These are phyloP conservation scores for Urocyon cinereoargenteus DNA, from an alignment of 2,797 vertebrate species.

Conservation along the genomic window DNA sequence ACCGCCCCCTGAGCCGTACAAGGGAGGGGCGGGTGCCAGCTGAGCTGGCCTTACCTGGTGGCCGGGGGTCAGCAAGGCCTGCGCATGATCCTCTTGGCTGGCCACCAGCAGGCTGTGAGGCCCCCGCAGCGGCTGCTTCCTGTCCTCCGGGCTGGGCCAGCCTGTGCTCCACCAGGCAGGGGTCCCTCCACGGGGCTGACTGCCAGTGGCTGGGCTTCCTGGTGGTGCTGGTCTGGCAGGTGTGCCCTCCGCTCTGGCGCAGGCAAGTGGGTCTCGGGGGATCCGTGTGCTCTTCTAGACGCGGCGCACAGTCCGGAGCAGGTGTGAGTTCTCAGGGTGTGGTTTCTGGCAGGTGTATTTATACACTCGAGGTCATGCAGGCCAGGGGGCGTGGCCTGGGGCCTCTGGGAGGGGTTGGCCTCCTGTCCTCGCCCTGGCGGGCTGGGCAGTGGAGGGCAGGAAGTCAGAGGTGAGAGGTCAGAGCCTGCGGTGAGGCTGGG, in stretches of 20 bases:
- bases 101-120: background rate
- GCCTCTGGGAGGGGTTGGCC: constrained; percentile 56
- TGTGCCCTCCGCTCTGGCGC: background rate
- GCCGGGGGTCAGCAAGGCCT: background rate
- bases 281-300: background rate
- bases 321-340: constrained; percentile 31
- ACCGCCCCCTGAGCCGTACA: background rate
- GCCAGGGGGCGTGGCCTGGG: constrained; percentile 43
- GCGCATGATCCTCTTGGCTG: background rate
- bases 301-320: background rate
- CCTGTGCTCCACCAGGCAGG: background rate
- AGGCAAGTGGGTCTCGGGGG: background rate
- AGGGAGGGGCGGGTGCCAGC: background rate
- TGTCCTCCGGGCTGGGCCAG: background rate
- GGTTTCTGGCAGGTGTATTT: constrained; percentile 60
- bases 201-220: background rate
- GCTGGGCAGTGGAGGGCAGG: background rate
- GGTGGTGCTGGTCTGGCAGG: background rate
- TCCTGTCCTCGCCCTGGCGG: background rate
- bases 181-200: background rate
- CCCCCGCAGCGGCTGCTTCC: background rate
- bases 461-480: background rate
- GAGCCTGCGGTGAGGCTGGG: background rate
- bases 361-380: background rate
- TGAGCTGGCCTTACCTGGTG: constrained; percentile 63